Conservation (phyloP, 2,113 vertebrate species). For the Hipposideros armiger region DNA sequence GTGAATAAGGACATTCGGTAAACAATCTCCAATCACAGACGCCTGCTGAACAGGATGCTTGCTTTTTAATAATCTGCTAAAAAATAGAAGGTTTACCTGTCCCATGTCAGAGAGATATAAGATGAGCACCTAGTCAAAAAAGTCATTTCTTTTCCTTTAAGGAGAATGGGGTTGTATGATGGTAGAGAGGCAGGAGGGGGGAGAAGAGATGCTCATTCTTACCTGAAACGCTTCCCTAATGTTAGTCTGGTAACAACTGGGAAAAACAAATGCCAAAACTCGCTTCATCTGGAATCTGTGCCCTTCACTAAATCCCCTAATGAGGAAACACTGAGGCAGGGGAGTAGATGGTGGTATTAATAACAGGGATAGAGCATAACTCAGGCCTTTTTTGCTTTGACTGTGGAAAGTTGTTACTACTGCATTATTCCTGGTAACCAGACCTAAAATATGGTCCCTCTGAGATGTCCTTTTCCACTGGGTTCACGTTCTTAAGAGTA, state of each 20-base stretch:
- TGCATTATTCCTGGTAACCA: constrained; percentile 30
- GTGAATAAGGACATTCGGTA: background rate
- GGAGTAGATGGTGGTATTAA: background rate
- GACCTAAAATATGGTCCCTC: background rate
- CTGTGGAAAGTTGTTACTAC: background rate
- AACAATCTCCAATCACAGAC: constrained; percentile 54
- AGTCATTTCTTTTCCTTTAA: constrained; percentile 72
- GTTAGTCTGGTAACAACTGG: constrained; percentile 52
- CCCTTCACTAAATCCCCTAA: constrained; percentile 74
- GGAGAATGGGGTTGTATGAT: constrained; percentile 78
- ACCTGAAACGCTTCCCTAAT: constrained; percentile 73
- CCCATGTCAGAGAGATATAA: constrained; percentile 53
- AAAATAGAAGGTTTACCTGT: constrained; percentile 73
- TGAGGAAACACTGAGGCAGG: background rate
- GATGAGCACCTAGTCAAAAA: constrained; percentile 75
- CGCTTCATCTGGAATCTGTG: constrained; percentile 42
- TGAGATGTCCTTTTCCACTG: constrained; percentile 20
- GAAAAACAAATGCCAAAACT: constrained; percentile 60
- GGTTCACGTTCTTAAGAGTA: constrained; percentile 66
- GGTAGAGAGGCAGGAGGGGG: background rate
- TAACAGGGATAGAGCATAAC: constrained; percentile 52
- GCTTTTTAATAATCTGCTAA: constrained; percentile 76
- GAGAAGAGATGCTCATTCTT: background rate
- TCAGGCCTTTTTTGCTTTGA: background rate
- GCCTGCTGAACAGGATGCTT: constrained; percentile 72